These are phyloP conservation scores for Rhabditoides inermis DNA, from an alignment of 2,888 invertebrate genomes.

Conservation along the genomic window DNA sequence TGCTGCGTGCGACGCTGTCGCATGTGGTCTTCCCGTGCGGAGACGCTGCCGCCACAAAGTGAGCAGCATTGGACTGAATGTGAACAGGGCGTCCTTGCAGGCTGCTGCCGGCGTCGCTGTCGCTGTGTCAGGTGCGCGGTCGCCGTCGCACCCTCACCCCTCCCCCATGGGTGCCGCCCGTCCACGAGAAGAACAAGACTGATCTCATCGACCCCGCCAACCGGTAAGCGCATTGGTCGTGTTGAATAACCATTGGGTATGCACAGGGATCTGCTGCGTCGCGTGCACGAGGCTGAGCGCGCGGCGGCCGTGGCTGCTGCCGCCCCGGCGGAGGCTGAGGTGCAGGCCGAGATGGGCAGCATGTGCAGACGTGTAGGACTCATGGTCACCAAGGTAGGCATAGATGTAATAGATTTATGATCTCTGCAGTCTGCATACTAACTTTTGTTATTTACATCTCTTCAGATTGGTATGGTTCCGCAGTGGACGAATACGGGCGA, in stretches of 20 bases:
- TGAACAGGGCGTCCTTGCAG: no score
- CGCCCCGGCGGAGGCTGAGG: background rate
- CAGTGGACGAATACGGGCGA: conserved; percentile 63
- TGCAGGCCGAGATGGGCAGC: conserved; percentile 6
- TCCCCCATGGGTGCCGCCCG: conserved; percentile 33
- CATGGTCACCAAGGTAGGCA: conserved; percentile 14
- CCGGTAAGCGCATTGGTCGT: conserved; percentile 11
- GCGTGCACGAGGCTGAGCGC: conserved; percentile 15
- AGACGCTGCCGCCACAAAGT: no score
- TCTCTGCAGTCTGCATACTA: no score
- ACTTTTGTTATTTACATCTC: background rate
- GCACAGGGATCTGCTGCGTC: conserved; percentile 16
- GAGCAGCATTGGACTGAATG: no score
- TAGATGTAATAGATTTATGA: no score
- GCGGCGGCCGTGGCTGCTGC: background rate
- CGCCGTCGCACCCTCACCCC: conserved; percentile 34
- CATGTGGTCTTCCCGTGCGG: no score
- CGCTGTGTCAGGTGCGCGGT: conserved; percentile 22
- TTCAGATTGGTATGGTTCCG: conserved; percentile 61
- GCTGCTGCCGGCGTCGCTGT: no score
- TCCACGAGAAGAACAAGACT: conserved; percentile 14
- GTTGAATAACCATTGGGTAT: background rate
- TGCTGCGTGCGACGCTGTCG: no score
- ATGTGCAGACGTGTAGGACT: conserved; percentile 9
- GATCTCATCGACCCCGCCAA: conserved; percentile 10